These are phyloP conservation scores for Tragelaphus oryx DNA, from an alignment of 2,797 vertebrate species.

Conservation along the genomic window DNA sequence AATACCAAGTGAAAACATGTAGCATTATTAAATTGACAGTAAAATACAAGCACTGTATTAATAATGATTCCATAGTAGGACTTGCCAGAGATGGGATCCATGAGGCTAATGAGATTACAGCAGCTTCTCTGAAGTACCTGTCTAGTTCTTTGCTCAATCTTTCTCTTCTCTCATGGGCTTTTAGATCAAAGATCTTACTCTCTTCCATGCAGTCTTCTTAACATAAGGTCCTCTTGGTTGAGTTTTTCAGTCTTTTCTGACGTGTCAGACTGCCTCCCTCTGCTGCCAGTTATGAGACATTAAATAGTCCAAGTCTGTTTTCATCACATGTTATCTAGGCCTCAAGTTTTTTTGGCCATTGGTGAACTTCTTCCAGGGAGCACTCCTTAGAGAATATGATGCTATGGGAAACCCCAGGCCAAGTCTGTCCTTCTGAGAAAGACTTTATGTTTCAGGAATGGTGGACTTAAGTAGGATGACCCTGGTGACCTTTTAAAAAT, in stretches of 20 bases:
- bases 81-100: neutral
- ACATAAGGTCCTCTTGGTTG: neutral
- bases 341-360: neutral
- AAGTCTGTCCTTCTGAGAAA: neutral
- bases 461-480: neutral
- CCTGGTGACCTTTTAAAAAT: neutral
- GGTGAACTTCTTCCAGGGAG: neutral
- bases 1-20: neutral
- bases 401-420: neutral
- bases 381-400: neutral
- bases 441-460: neutral
- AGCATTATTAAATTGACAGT: neutral
- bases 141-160: neutral
- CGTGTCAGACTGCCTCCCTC: neutral
- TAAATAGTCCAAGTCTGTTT: neutral
- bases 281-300: neutral
- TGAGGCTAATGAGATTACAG: neutral
- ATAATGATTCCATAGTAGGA: neutral
- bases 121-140: neutral
- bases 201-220: neutral
- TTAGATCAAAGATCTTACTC: neutral
- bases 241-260: neutral
- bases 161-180: neutral
- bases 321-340: neutral
- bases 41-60: neutral